Percentiles rank a stretch among this genome's conserved stretches.
phyloP scores from a whole-genome alignment of 1,140 invertebrate species.

The Phymastichus coffea region DNA sequence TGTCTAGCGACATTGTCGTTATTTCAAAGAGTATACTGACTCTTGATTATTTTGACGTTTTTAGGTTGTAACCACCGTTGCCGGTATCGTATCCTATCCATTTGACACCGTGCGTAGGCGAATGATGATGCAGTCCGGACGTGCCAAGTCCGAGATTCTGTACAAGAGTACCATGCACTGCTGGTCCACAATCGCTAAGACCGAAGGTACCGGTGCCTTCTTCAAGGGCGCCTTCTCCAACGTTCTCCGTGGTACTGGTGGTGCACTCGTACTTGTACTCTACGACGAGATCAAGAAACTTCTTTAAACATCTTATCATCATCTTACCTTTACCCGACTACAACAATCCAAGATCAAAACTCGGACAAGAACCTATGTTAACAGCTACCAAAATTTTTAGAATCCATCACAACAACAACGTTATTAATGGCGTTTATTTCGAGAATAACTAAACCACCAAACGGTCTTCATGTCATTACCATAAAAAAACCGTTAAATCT shows the following conservation, averaged over 20 bases:
- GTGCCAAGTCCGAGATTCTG: conserved; percentile 64
- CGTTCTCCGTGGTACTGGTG: conserved; percentile 75
- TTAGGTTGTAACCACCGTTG: conserved; percentile 69
- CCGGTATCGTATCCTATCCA: conserved; percentile 84
- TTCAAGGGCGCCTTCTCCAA: conserved; percentile 84
- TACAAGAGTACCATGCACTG: conserved; percentile 76
- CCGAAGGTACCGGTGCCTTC: conserved; percentile 70
- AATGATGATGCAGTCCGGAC: conserved; percentile 88
- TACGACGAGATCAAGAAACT: conserved; percentile 77
- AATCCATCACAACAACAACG: conserved; percentile 7
- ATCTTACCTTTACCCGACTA: no score
- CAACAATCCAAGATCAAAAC: no score
- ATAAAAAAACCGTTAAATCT: conserved; percentile 22
- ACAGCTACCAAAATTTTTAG: background rate
- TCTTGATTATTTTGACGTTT: background rate
- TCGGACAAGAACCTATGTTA: conserved; percentile 5
- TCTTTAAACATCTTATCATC: conserved; percentile 47
- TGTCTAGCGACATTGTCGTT: no score
- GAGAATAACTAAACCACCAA: conserved; percentile 9
- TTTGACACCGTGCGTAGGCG: conserved; percentile 87
- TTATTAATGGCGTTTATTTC: conserved; percentile 11
- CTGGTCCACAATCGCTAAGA: conserved; percentile 68
- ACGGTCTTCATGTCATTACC: conserved; percentile 46
- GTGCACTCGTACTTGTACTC: conserved; percentile 75
- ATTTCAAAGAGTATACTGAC: background rate